Base-by-base conservation (phyloP, 1,140 invertebrate genomes). In the Tetramorium alpestre region DNA sequence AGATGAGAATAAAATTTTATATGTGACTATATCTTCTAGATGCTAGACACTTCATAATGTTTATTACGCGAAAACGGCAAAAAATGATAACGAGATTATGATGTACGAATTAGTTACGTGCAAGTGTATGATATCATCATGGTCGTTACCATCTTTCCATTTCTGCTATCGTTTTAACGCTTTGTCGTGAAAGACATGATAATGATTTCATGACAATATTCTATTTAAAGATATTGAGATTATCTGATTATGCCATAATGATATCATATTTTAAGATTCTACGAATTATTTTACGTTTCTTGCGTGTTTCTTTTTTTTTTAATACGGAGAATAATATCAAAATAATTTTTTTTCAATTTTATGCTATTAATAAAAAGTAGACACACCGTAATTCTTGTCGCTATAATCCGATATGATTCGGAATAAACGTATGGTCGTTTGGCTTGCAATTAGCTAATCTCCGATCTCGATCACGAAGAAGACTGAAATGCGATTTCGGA, bases 401-500 rank as follows among this genome's bases (percentile, higher is more conserved):
- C 10, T 81, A 70, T 44, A 81, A 69, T 81, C 41, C 69, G 51
- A 60, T 82, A 60, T 82, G 60, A 82, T 72, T 69, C 54, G 56
- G 62, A 41, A 73, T 75, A 73, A 73, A 84, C 64, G 54, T 49
- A 44, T 22, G 25, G 16, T 82, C 85, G 69, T 81, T 72, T 56
- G 25, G 18, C n/a, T 67, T 22, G 70, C 81, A 88, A 89, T 91
- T 82, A 78, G 78, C 70, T 89, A 89, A 87, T 91, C 88, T 89
- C 44, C 64, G 54, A 78, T 89, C 89, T 87, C 73, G 87, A 90
- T 88, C 85, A 67, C 78, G 76, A 33, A 10, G 62, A 62, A 65
- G 73, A 88, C 73, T 67, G 82, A 90, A 86, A 88, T 86, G 77
- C 87, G 72, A 81, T 90, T 86, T 90, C 76, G 82, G 73, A 51